Base-by-base conservation (phyloP, 2,888 invertebrate species). In the Tachystola acroxantha region DNA sequence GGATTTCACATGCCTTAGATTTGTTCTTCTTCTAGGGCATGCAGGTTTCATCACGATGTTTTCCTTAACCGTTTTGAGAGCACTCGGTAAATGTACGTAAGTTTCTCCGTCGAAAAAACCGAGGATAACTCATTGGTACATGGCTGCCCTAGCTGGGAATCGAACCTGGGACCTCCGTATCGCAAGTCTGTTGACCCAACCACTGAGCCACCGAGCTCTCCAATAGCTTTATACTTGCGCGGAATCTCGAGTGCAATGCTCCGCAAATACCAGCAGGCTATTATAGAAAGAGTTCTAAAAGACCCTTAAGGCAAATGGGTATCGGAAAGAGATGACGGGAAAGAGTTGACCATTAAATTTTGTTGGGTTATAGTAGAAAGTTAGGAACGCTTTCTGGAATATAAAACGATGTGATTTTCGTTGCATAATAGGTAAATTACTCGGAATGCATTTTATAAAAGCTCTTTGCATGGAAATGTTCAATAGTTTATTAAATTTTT, bases 221-320 rank as follows among this genome's bases (percentile, higher is more conserved):
- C n/a, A n/a, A 24, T 24, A 3, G 1, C 36, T 45, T 27, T 11
- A 42, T 10, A 16, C 49, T 58, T 56, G 35, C 1, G 30, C 51
- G 44, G 38, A 4, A 10, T 7, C 10, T 32, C 47, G 52, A 68
- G 66, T 62, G 65, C 68, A 67, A 62, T 45, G 63, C 53, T 60
- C 64, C 47, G 48, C 53, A 54, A 44, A 46, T 50, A 52, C 46
- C 57, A 45, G 50, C 50, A 55, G 49, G 34, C 57, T 40, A 44
- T 48, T 43, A 24, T 48, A 46, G 48, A 48, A 53, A 59, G 51
- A 50, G 53, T 50, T 54, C 54, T 50, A 39, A 54, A 42, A 40
- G 41, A 41, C 49, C 44, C 48, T 56, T 50, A 50, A 44, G 46
- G 42, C 40, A 47, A 53, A 55, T 49, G 50, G 53, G 38, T 57